These are phyloP conservation scores for Chymomyza fuscimana DNA, from an alignment of 2,888 invertebrate species.

Conservation along the genomic window DNA sequence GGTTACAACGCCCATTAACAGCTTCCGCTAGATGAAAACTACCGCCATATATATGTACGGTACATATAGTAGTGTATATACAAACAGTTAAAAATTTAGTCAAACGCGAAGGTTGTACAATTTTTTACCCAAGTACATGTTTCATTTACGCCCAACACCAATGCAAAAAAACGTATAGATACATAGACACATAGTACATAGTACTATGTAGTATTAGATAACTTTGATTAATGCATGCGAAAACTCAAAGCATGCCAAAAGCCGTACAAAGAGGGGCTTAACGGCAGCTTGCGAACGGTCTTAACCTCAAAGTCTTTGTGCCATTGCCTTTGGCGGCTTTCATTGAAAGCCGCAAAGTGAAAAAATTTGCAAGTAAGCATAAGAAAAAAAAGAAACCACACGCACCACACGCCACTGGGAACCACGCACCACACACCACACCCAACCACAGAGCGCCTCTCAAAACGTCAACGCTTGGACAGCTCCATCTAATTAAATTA, in stretches of 20 bases:
- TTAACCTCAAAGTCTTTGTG: not conserved
- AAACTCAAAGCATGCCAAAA: slow-evolving; percentile 47
- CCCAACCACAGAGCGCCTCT: not conserved
- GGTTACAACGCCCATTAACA: slow-evolving; percentile 40
- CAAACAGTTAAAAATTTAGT: slow-evolving; percentile 55
- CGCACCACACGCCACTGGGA: slow-evolving; percentile 3
- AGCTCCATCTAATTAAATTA: not conserved
- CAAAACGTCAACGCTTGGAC: not conserved
- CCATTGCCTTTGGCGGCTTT: slow-evolving; percentile 20
- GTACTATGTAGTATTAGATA: slow-evolving; percentile 53
- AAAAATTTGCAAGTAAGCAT: slow-evolving; percentile 65
- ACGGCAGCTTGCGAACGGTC: slow-evolving; percentile 12
- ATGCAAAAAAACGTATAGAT: slow-evolving; percentile 15
- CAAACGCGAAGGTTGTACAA: slow-evolving; percentile 65
- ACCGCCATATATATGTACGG: not conserved
- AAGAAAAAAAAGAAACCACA: slow-evolving; percentile 19
- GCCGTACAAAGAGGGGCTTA: slow-evolving; percentile 47
- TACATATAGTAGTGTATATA: not conserved
- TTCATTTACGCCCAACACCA: slow-evolving; percentile 38
- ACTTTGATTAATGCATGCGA: slow-evolving; percentile 59
- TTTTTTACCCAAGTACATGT: slow-evolving; percentile 51
- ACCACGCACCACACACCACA: not conserved
- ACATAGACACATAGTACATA: slow-evolving; percentile 20
- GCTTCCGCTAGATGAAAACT: slow-evolving; percentile 52
- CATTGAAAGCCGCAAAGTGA: slow-evolving; percentile 52